phyloP scores from a whole-genome alignment of 2,113 vertebrate genomes.

The Lampris incognitus region DNA sequence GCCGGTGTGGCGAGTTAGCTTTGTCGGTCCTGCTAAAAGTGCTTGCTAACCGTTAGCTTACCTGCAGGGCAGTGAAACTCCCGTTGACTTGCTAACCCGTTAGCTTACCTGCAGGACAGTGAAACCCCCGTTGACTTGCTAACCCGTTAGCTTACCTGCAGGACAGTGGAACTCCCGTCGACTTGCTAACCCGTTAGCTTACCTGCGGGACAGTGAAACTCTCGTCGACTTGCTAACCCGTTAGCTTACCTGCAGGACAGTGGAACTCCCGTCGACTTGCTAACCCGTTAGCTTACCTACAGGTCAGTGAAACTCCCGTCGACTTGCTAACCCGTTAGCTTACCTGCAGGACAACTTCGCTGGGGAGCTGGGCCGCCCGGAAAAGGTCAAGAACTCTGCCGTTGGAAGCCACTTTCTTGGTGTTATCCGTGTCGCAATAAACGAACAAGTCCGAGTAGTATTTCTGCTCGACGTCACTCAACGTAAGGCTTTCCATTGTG shows the following conservation, averaged over 20 bases:
- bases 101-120: constrained; percentile 89
- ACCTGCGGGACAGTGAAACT: constrained; percentile 87
- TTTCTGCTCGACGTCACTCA: constrained; percentile 96
- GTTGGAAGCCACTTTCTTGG: constrained; percentile 95
- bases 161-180: no score
- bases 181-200: constrained; percentile 55
- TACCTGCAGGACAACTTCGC: constrained; percentile 95
- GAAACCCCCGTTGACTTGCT: no score
- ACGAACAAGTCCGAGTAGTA: constrained; percentile 96
- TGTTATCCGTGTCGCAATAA: constrained; percentile 97
- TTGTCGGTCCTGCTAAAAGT: constrained; percentile 5
- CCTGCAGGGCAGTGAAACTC: no score
- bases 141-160: no score
- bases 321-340: constrained; percentile 37
- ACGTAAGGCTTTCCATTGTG: constrained; percentile 93
- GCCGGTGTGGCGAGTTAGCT: constrained; percentile 36
- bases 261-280: no score
- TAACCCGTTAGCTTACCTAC: not conserved
- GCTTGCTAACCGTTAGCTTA: not conserved
- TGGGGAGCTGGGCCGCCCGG: constrained; percentile 95
- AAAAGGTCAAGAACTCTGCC: constrained; percentile 95
- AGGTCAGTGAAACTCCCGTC: not conserved
- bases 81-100: not conserved
- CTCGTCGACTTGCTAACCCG: no score
- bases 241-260: no score